Evolutionary conservation across 2,888 invertebrate genomes (phyloP).

Genomic region (Acanthococcus lagerstroemiae): DNA sequence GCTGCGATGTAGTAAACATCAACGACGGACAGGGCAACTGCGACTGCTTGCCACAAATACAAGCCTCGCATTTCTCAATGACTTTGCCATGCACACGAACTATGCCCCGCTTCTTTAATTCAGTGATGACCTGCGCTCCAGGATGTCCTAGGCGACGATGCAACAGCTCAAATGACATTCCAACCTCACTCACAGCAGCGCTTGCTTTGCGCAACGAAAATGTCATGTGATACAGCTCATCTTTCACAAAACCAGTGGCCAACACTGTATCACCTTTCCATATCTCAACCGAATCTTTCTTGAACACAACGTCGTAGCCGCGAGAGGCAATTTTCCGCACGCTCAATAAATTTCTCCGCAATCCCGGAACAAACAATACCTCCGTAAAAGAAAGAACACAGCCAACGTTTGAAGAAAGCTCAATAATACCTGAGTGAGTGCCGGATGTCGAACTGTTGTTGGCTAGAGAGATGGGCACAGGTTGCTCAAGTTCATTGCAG

Average conservation of each 20-base stretch:
- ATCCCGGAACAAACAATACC: background rate
- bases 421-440: background rate
- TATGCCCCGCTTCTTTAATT: background rate
- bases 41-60: background rate
- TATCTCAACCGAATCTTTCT: background rate
- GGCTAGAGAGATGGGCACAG: background rate
- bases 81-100: background rate
- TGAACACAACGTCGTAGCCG: background rate
- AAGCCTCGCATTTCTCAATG: background rate
- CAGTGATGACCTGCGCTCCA: background rate
- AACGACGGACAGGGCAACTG: background rate
- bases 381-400: background rate
- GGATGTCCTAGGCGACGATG: no score
- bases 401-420: background rate
- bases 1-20: background rate
- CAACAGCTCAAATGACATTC: no score
- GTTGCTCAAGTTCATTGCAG: background rate
- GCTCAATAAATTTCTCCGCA: background rate
- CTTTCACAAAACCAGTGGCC: background rate
- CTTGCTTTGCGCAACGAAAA: no score
- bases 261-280: background rate
- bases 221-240: no score
- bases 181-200: no score
- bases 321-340: background rate
- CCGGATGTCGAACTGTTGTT: background rate